These are phyloP conservation scores for Drosophila pruinosa DNA, from an alignment of 1,140 invertebrate genomes.

Conservation along the genomic window DNA sequence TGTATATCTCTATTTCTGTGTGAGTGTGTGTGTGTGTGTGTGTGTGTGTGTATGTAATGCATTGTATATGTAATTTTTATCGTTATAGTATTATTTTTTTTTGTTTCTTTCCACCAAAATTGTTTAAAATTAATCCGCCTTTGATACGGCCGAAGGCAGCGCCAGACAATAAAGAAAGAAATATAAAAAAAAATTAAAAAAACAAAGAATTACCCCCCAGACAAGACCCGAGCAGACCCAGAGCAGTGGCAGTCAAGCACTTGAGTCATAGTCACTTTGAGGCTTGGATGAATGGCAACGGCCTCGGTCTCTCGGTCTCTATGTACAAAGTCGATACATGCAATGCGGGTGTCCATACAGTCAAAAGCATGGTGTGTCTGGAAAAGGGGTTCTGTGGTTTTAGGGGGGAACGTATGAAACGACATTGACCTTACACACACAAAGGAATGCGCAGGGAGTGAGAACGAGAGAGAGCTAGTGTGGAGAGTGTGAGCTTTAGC, in stretches of 20 bases:
- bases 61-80: slow-evolving; percentile 69
- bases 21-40: background rate
- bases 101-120: slow-evolving; percentile 67
- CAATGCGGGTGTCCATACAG: slow-evolving; percentile 36
- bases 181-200: slow-evolving; percentile 19
- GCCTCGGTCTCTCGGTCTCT: slow-evolving; percentile 40
- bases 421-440: slow-evolving; percentile 79
- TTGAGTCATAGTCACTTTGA: slow-evolving; percentile 59
- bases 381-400: background rate
- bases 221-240: slow-evolving; percentile 8
- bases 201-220: slow-evolving; percentile 49
- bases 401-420: slow-evolving; percentile 52
- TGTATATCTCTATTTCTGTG: background rate
- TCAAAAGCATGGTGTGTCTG: slow-evolving; percentile 6
- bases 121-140: slow-evolving; percentile 76
- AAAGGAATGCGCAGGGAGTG: slow-evolving; percentile 19
- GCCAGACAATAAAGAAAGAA: slow-evolving; percentile 67
- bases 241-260: too few relatives aligned
- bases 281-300: slow-evolving; percentile 42
- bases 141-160: slow-evolving; percentile 40
- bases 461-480: slow-evolving; percentile 14
- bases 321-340: slow-evolving; percentile 70
- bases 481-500: background rate
- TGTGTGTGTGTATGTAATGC: slow-evolving; percentile 13
- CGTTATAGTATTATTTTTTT: slow-evolving; percentile 22